Evolutionary conservation across 1,140 invertebrate species (phyloP).

Genomic region (Zelostemma sp.): DNA sequence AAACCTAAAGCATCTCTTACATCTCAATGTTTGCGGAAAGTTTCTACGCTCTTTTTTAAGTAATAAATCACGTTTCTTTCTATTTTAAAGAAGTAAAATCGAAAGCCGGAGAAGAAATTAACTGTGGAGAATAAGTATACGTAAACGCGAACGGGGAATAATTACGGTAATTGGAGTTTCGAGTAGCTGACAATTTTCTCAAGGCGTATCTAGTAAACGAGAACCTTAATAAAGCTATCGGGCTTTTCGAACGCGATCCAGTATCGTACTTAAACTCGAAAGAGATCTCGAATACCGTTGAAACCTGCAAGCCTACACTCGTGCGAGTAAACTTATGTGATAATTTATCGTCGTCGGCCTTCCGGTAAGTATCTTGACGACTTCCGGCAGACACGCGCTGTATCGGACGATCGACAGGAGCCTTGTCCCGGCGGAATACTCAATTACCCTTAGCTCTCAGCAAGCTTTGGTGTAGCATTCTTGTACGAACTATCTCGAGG

Average conservation of each 20-base stretch:
- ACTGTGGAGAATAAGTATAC: no score
- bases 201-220: not conserved
- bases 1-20: no score
- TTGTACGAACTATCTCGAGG: slow-evolving; percentile 23
- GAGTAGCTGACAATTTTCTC: no score
- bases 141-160: no score
- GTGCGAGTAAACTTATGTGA: slow-evolving; percentile 39
- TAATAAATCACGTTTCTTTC: no score
- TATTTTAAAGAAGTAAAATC: no score
- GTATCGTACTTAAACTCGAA: slow-evolving; percentile 14
- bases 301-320: slow-evolving; percentile 39
- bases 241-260: not conserved
- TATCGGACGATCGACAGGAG: slow-evolving; percentile 67
- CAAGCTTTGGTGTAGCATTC: slow-evolving; percentile 37
- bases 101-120: no score
- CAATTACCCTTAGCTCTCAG: slow-evolving; percentile 59
- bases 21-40: no score
- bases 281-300: slow-evolving; percentile 22
- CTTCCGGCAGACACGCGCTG: slow-evolving; percentile 60
- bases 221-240: slow-evolving; percentile 3
- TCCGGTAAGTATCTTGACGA: slow-evolving; percentile 64
- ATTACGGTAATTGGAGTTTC: not conserved
- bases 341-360: slow-evolving; percentile 62
- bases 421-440: slow-evolving; percentile 64
- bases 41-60: no score